Percentiles rank a stretch among this genome's conserved stretches.
Evolutionary conservation across 2,888 invertebrate species (phyloP).

Genomic region (Biston betularia): DNA sequence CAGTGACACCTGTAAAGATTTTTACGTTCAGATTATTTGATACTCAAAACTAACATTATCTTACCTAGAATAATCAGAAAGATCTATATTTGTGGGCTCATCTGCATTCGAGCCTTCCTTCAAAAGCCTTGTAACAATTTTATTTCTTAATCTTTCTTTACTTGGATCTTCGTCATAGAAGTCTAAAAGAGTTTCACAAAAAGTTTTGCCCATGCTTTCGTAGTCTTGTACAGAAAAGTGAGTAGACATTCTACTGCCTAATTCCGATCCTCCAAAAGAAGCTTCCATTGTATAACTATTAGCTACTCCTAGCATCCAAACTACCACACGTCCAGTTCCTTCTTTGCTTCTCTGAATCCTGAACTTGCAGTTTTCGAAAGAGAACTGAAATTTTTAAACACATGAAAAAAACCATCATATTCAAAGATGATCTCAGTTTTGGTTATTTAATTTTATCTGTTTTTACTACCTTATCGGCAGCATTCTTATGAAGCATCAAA

Average conservation of each 20-base stretch:
- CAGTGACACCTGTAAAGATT: too few species aligned
- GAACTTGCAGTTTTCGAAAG: constrained; percentile 97
- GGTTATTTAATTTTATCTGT: neutral
- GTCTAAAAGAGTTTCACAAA: constrained; percentile 96
- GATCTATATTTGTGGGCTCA: constrained; percentile 93
- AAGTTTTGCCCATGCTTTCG: constrained; percentile 92
- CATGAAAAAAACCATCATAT: too few species aligned
- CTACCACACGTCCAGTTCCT: constrained; percentile 97
- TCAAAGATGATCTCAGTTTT: neutral
- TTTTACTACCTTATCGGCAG: constrained; percentile 91
- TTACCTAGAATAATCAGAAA: constrained; percentile 95
- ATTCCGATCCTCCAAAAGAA: constrained; percentile 95
- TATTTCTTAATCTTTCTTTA: constrained; percentile 92
- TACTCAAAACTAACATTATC: neutral
- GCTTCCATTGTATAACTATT: constrained; percentile 98
- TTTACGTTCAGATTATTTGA: neutral
- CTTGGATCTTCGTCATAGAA: constrained; percentile 95
- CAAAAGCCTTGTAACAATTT: constrained; percentile 92
- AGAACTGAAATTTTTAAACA: constrained; percentile 88
- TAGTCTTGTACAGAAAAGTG: constrained; percentile 92
- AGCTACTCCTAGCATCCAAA: constrained; percentile 97
- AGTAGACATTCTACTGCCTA: constrained; percentile 92
- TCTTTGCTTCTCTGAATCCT: constrained; percentile 97
- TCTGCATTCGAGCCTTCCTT: constrained; percentile 95
- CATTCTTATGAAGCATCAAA: constrained; percentile 96